Conservation (phyloP, 2,113 vertebrate genomes). For the Channa argus region DNA sequence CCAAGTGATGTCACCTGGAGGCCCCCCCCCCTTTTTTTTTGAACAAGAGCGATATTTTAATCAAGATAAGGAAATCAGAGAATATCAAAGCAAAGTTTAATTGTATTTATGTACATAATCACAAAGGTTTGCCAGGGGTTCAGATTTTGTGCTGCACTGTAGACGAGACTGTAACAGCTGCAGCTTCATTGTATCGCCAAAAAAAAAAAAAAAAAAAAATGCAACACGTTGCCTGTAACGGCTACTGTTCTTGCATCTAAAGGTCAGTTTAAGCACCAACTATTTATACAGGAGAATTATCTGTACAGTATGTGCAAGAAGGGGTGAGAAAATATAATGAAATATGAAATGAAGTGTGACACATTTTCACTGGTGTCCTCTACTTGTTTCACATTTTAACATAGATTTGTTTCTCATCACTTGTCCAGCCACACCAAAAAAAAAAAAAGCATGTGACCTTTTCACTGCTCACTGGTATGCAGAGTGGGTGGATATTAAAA, state of each 20-base stretch:
- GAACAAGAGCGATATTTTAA: no score
- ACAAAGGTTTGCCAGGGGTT: no score
- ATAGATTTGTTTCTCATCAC: slow-evolving; percentile 4
- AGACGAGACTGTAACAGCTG: no score
- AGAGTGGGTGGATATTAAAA: slow-evolving; percentile 21
- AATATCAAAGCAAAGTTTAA: no score
- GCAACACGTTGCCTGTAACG: no score
- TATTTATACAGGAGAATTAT: slow-evolving; percentile 14
- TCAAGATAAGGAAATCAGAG: no score
- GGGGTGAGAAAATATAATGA: background rate
- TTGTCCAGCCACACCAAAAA: slow-evolving; percentile 17
- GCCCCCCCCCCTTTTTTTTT: no score
- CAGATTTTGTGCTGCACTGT: no score
- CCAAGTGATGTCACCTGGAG: no score
- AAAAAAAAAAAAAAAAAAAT: no score
- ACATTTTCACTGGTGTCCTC: background rate
- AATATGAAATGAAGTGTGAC: background rate
- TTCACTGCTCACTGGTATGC: slow-evolving; percentile 13
- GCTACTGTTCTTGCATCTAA: background rate
- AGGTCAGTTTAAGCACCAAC: slow-evolving; percentile 14
- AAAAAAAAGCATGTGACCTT: slow-evolving; percentile 30
- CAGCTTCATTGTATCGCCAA: no score
- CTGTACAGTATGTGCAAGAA: background rate
- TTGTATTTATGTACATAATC: no score
- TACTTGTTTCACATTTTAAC: background rate